These are phyloP conservation scores for Pemphigus obesinymphae DNA, from an alignment of 1,140 invertebrate species.

Conservation along the genomic window DNA sequence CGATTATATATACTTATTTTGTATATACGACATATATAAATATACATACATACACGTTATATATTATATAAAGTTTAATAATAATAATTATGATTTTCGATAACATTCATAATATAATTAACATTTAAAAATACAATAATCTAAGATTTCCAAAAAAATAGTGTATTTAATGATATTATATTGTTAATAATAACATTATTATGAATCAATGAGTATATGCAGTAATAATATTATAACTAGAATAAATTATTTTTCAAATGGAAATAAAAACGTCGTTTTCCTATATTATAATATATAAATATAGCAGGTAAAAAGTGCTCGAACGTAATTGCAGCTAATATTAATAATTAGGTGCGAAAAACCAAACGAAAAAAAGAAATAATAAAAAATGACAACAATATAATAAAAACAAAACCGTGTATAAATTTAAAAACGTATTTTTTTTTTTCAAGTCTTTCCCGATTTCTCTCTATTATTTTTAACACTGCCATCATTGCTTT, in stretches of 20 bases:
- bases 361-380: too few relatives aligned
- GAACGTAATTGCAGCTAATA: not conserved
- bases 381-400: not conserved
- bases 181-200: not conserved
- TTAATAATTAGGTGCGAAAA: not conserved
- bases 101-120: not conserved
- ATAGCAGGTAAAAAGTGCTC: not conserved
- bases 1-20: not conserved
- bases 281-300: too few relatives aligned
- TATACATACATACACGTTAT: not conserved
- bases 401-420: not conserved
- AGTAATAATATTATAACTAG: not conserved
- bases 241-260: not conserved
- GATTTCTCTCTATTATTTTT: too few relatives aligned
- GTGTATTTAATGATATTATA: not conserved
- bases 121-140: not conserved
- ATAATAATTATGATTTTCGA: not conserved
- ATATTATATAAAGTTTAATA: not conserved
- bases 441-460: not conserved
- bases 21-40: not conserved
- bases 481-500: too few relatives aligned
- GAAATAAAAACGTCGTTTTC: not conserved
- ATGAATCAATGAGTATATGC: not conserved
- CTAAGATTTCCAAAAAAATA: conserved; percentile 18
- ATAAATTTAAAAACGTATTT: not conserved